A percentile compares a stretch with the other conserved stretches of the same genome.
phyloP scores from a whole-genome alignment of 2,888 invertebrate genomes.

The Limenitis camilla region DNA sequence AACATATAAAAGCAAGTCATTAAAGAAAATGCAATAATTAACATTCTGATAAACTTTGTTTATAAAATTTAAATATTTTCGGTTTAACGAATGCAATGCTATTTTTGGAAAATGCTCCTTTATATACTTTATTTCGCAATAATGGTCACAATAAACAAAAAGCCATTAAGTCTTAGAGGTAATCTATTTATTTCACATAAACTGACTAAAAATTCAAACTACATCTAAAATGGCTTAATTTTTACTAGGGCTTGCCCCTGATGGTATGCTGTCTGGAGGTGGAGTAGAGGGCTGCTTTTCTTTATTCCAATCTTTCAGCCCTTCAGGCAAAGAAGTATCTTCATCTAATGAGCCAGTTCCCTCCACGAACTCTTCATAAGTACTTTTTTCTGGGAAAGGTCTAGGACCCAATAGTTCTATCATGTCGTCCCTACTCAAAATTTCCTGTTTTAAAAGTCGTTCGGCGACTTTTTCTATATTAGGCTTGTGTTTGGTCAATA shows the following conservation, averaged over 20 bases:
- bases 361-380: constrained; percentile 99
- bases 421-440: constrained; percentile 97
- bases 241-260: constrained; percentile 43
- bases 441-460: constrained; percentile 93
- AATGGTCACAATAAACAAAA: constrained; percentile 36
- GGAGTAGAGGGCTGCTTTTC: constrained; percentile 57
- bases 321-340: constrained; percentile 94
- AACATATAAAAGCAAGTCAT: constrained; percentile 9
- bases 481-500: constrained; percentile 86
- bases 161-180: constrained; percentile 59
- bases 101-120: neutral
- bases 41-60: constrained; percentile 9
- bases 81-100: neutral
- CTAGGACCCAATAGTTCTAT: constrained; percentile 94
- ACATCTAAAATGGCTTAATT: constrained; percentile 43
- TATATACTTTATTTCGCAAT: constrained; percentile 1
- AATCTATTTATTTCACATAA: constrained; percentile 59
- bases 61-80: constrained; percentile 2
- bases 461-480: constrained; percentile 92
- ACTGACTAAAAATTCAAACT: constrained; percentile 48
- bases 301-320: constrained; percentile 96
- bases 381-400: constrained; percentile 98
- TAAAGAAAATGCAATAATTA: constrained; percentile 10
- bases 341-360: constrained; percentile 98
- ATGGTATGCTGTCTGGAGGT: constrained; percentile 43